Percentiles rank a stretch among this genome's conserved stretches.
Conservation (phyloP, 2,888 invertebrate species). For the Limnephilus auricula region DNA sequence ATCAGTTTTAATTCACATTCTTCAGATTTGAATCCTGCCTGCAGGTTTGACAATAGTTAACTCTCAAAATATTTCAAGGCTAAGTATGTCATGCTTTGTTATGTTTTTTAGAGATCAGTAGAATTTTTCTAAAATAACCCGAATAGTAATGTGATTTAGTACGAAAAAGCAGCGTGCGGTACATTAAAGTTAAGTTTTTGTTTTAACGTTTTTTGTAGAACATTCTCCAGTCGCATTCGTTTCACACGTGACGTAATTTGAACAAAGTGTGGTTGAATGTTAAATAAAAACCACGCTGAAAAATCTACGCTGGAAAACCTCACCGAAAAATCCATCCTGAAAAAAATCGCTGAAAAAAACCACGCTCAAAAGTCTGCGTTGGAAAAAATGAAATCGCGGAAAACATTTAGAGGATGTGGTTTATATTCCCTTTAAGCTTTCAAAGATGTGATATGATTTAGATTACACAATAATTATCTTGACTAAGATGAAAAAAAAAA, state of each 20-base stretch:
- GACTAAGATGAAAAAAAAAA: no score
- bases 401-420: neutral
- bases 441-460: neutral
- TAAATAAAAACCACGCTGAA: slow-evolving; percentile 8
- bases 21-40: no score
- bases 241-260: slow-evolving; percentile 21
- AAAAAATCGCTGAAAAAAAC: neutral
- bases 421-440: neutral
- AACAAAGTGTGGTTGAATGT: slow-evolving; percentile 8
- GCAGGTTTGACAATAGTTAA: no score
- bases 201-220: neutral
- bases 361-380: neutral
- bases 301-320: neutral
- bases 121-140: neutral
- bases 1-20: no score
- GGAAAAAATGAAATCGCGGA: neutral
- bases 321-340: neutral
- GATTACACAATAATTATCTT: no score
- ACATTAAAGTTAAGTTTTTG: neutral
- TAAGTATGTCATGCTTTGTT: no score
- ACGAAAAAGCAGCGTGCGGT: neutral
- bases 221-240: neutral
- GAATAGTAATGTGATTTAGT: neutral
- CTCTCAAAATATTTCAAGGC: no score
- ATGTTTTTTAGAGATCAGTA: no score